Evolutionary conservation across 2,797 vertebrate species (phyloP), one percentile per base, ranked within the genome.

Genomic region (Ptychadena robeensis): DNA sequence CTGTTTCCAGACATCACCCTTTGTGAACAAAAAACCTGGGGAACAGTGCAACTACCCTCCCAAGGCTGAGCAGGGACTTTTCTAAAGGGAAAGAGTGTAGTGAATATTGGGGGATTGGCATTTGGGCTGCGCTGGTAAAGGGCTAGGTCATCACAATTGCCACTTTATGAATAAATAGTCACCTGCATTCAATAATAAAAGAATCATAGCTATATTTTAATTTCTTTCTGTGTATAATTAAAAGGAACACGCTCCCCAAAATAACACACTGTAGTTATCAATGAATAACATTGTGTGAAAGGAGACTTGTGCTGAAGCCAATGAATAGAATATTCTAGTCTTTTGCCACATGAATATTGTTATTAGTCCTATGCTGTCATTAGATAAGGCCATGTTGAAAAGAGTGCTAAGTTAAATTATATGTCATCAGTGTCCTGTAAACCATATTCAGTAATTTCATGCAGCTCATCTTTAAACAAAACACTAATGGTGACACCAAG

Each of bases 391-490:
- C 63, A 68, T 64, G 34, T 35, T 73, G 30, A 61, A 64, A 31
- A 79, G 82, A 35, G 40, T 31, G 71, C 34, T 61, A 67, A 61
- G 76, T 79, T 83, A 79, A 83, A 79, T 79, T 79, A 61, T 72
- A 83, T 68, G 75, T 79, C 63, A 68, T 73, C 63, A 22, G 63
- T 68, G 44, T 44, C 66, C 35, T 44, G 37, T 73, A 83, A 83
- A 78, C 15, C 75, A 73, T 73, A 57, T 73, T 59, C 63, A 67
- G 31, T 38, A 73, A 40, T 75, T 83, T 63, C 34, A 73, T 69
- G 82, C 82, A 73, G 25, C 35, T 70, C 66, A 78, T 79, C 67
- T 78, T 83, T 68, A 79, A 68, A n/a, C n/a, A 79, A 79, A 73
- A 77, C 75, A 68, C 75, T 59, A 70, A 22, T 38, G 40, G 68